phyloP scores from a whole-genome alignment of 37 sponge, comb jelly and placozoan species.

The Crambe crambe region DNA sequence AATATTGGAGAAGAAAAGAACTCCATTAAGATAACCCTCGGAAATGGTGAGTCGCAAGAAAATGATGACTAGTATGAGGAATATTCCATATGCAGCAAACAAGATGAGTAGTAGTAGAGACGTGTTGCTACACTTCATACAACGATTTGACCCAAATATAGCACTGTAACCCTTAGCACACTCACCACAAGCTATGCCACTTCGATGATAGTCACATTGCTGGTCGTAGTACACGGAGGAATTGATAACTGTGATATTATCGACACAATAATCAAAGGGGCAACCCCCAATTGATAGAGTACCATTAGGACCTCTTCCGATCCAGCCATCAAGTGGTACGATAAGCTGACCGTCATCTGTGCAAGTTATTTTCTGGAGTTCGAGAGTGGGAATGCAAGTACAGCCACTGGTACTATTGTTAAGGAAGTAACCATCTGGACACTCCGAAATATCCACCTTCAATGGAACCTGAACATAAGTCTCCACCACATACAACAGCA shows the following conservation, averaged over 20 bases:
- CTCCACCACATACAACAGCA: conserved; percentile 8
- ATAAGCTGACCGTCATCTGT: background rate
- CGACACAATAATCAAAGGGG: conserved; percentile 23
- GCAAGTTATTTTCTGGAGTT: background rate
- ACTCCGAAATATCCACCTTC: conserved; percentile 19
- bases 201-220: conserved; percentile 8
- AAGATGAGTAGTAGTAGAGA: background rate
- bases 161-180: conserved; percentile 37
- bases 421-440: conserved; percentile 22
- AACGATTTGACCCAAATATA: conserved; percentile 42
- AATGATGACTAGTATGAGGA: conserved; percentile 3
- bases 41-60: conserved; percentile 37
- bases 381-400: background rate
- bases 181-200: conserved; percentile 47
- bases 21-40: conserved; percentile 41
- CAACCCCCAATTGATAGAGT: conserved; percentile 7
- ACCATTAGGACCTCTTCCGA: conserved; percentile 27
- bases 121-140: conserved; percentile 29
- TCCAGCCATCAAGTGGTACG: conserved; percentile 25
- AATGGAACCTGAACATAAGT: conserved; percentile 6
- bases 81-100: conserved; percentile 34
- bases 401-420: background rate
- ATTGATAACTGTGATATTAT: background rate
- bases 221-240: background rate
- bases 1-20: conserved; percentile 50